A percentile compares a stretch with the other conserved stretches of the same genome.
Conservation (phyloP, 2,113 vertebrate species). For the Bubo blakistoni region DNA sequence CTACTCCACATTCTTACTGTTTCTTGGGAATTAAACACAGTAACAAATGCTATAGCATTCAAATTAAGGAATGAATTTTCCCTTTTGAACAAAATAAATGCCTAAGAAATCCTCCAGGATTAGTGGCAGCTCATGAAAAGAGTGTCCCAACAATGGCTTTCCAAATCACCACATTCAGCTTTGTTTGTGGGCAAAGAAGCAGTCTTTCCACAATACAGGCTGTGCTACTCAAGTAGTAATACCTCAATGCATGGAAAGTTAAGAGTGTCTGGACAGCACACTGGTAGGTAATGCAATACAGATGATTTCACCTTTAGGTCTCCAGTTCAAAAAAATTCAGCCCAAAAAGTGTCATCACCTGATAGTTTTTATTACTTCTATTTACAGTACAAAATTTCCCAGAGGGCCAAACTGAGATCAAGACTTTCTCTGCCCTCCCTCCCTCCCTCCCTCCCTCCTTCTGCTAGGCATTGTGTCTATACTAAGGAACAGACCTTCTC, state of each 20-base stretch:
- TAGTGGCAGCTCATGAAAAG: background rate
- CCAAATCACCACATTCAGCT: background rate
- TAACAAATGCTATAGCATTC: background rate
- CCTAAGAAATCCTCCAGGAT: background rate
- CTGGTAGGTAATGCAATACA: constrained; percentile 37
- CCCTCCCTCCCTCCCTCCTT: background rate
- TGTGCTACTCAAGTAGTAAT: constrained; percentile 15
- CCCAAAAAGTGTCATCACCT: constrained; percentile 64
- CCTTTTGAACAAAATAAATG: background rate
- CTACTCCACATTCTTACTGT: background rate
- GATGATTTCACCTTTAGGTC: constrained; percentile 59
- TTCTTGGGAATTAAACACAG: background rate
- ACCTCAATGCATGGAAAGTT: background rate
- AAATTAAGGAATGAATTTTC: background rate
- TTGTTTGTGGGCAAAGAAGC: background rate
- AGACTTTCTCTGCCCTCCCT: background rate
- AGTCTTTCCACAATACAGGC: background rate
- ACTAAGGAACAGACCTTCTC: background rate
- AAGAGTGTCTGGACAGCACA: constrained; percentile 3
- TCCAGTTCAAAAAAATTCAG: constrained; percentile 55
- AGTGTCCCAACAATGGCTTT: background rate
- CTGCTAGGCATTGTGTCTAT: background rate
- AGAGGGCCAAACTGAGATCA: constrained; percentile 1
- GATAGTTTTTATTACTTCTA: constrained; percentile 46
- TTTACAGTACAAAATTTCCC: constrained; percentile 34